phyloP scores from a whole-genome alignment of 2,888 invertebrate genomes.

The Melipona beecheii region DNA sequence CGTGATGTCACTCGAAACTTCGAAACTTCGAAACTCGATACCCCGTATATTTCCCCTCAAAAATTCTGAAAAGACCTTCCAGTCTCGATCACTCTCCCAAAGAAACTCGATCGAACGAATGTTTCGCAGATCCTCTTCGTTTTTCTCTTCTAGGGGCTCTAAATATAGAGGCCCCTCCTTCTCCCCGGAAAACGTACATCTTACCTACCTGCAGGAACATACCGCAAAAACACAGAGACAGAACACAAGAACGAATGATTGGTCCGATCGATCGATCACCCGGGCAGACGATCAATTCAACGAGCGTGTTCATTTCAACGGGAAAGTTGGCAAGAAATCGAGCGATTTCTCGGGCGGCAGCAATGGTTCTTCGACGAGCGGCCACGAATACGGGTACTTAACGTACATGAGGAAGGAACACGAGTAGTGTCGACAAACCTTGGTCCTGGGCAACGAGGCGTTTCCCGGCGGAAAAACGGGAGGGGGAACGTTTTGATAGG shows the following conservation, averaged over 20 bases:
- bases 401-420: slow-evolving; percentile 56
- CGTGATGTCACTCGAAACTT: no score
- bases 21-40: no score
- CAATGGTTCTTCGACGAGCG: slow-evolving; percentile 64
- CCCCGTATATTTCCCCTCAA: not conserved
- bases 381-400: slow-evolving; percentile 61
- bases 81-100: no score
- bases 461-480: slow-evolving; percentile 83
- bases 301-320: not conserved
- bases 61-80: not conserved
- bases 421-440: slow-evolving; percentile 79
- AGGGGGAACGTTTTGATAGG: slow-evolving; percentile 86
- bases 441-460: slow-evolving; percentile 68
- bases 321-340: slow-evolving; percentile 22
- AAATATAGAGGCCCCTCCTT: not conserved
- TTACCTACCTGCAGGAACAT: not conserved
- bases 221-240: not conserved
- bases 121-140: not conserved
- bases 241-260: not conserved
- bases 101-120: not conserved
- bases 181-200: not conserved
- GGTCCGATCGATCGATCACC: slow-evolving; percentile 7
- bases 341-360: slow-evolving; percentile 21
- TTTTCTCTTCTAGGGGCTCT: not conserved
- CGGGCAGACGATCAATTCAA: not conserved